A percentile compares a stretch with the other conserved stretches of the same genome.
Conservation (phyloP, 2,113 vertebrate species). For the Romanogobio albipinnatus region DNA sequence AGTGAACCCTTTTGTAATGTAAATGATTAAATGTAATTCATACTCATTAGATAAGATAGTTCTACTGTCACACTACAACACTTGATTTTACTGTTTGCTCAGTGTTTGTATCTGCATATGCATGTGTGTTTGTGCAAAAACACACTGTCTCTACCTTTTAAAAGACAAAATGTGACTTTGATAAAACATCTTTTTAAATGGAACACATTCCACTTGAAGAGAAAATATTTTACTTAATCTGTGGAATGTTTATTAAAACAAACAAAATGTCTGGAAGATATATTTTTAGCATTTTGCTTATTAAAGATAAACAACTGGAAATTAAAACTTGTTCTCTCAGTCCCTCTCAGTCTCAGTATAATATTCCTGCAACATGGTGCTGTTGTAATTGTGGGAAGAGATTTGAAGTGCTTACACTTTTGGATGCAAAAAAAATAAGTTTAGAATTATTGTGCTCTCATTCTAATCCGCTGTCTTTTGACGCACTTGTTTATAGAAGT, state of each 20-base stretch:
- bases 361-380: no score
- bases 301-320: slow-evolving; percentile 15
- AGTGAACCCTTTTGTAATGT: neutral
- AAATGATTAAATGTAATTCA: neutral
- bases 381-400: no score
- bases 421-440: no score
- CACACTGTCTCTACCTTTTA: neutral
- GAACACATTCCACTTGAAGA: slow-evolving; percentile 17
- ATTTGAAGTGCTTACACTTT: no score
- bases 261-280: neutral
- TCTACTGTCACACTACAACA: neutral
- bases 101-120: neutral
- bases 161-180: slow-evolving; percentile 15
- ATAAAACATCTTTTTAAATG: slow-evolving; percentile 3
- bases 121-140: slow-evolving; percentile 7
- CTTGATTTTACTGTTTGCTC: neutral
- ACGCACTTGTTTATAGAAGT: no score
- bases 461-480: no score
- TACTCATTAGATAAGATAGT: slow-evolving; percentile 15
- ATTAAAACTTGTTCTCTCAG: neutral
- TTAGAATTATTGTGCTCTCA: no score
- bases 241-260: slow-evolving; percentile 18
- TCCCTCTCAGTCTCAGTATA: neutral
- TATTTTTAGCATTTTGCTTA: neutral
- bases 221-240: neutral